Conservation (phyloP, 2,113 vertebrate genomes). For the Callithrix jacchus region DNA sequence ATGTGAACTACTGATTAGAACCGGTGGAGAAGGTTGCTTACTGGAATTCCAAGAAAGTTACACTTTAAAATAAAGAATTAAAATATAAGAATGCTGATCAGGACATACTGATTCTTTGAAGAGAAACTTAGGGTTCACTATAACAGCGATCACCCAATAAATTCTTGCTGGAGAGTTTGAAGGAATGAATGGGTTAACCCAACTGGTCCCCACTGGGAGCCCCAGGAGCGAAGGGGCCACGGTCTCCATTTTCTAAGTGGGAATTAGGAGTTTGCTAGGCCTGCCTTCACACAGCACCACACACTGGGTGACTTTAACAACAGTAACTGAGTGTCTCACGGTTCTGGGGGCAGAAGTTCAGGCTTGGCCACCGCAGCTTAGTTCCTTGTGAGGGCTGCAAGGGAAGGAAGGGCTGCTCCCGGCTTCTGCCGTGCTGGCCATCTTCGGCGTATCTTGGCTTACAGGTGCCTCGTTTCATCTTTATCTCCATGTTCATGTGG, state of each 20-base stretch:
- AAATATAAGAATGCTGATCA: no score
- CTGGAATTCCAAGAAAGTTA: no score
- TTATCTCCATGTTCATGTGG: background rate
- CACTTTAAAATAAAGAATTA: no score
- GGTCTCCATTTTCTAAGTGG: background rate
- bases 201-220: background rate
- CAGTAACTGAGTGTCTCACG: background rate
- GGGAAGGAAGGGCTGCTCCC: background rate
- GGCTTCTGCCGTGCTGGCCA: background rate
- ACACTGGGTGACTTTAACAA: background rate
- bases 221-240: background rate
- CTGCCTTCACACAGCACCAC: background rate
- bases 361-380: background rate
- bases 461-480: no score
- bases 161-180: background rate
- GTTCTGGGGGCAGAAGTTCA: background rate
- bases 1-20: no score
- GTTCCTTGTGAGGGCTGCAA: background rate
- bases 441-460: background rate
- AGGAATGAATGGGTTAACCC: background rate
- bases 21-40: no score
- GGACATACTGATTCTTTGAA: no score
- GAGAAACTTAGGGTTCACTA: no score
- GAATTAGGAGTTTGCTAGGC: background rate
- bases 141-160: background rate